Conservation (phyloP, 2,797 vertebrate species). For the Mormyrus proboscirostris region DNA sequence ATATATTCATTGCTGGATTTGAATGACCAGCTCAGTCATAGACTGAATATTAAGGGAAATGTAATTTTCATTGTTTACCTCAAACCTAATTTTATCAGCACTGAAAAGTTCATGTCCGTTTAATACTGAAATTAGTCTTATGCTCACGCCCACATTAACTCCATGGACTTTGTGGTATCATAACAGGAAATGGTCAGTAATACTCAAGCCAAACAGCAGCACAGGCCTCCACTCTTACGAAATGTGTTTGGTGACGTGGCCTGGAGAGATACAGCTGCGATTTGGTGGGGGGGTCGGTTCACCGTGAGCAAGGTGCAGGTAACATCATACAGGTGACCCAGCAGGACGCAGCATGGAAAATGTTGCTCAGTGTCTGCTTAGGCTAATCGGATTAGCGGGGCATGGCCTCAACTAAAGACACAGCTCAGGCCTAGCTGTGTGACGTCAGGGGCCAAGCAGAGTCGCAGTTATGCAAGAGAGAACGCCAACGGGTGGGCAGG, state of each 20-base stretch:
- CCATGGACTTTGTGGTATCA: not conserved
- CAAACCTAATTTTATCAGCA: not conserved
- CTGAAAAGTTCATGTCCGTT: not conserved
- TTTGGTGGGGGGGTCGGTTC: not conserved
- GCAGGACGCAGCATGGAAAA: not conserved
- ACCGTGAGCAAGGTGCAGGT: not conserved
- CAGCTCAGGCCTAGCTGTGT: slow-evolving; percentile 18
- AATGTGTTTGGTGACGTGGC: not conserved
- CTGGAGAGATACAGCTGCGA: not conserved
- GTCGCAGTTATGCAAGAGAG: slow-evolving; percentile 11
- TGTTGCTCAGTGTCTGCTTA: slow-evolving; percentile 30
- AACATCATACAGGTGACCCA: not conserved
- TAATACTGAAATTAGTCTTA: not conserved
- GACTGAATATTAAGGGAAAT: not conserved
- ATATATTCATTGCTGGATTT: not conserved
- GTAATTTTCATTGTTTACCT: not conserved
- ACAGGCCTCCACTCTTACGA: not conserved
- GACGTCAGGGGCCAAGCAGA: not conserved
- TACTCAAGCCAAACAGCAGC: not conserved
- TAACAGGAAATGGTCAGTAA: not conserved
- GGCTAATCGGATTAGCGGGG: slow-evolving; percentile 36
- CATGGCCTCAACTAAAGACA: slow-evolving; percentile 22
- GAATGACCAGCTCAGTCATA: not conserved
- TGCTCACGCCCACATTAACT: not conserved
- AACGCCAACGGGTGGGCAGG: not conserved